Evolutionary conservation across 2,888 invertebrate species (phyloP), one percentile per base, ranked within the genome.

Genomic region (Meliscaeva auricollis): DNA sequence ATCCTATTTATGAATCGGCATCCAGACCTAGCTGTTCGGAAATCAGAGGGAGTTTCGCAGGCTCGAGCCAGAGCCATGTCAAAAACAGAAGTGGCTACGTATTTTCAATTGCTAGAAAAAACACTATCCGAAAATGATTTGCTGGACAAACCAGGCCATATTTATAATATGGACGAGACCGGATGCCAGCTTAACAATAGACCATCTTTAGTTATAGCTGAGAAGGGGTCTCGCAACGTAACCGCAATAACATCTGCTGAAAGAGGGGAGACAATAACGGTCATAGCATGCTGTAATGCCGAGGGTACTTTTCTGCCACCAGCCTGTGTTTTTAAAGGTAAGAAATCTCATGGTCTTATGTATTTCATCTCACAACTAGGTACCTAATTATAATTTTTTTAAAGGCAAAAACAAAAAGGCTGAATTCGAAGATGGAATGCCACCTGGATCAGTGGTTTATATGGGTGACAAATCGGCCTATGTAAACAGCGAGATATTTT

Each of bases 401-500:
- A 89, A 89, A 87, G 89, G 89, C 2, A 88, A 89, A 84, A 88
- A 88, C 72, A 78, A 88, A 64, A 89, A 88, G 58, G 22, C 60
- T 9, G 89, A 90, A 74, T 89, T 88, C 69, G 70, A 80, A 62
- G 89, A 89, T 50, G 87, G 88, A 52, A 52, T 52, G 52, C 30
- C 52, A 52, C 52, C 13, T n/a, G 89, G 88, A 26, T 79, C 88
- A 15, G 68, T 83, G 60, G 78, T 90, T 62, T 87, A 87, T 35
- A 87, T 89, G 87, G 84, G 88, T 13, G 83, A 89, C 54, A 89
- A 89, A 75, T 89, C 89, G n/a, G 87, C 88, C n/a, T 89, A 87
- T 70, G 81, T 88, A 11, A 89, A 84, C 62, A 82, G 81, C 20
- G 81, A 87, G 13, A 58, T 88, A 20, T n/a, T n/a, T n/a, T n/a